Conservation (phyloP, 1,140 invertebrate species). For the Homarus americanus region DNA sequence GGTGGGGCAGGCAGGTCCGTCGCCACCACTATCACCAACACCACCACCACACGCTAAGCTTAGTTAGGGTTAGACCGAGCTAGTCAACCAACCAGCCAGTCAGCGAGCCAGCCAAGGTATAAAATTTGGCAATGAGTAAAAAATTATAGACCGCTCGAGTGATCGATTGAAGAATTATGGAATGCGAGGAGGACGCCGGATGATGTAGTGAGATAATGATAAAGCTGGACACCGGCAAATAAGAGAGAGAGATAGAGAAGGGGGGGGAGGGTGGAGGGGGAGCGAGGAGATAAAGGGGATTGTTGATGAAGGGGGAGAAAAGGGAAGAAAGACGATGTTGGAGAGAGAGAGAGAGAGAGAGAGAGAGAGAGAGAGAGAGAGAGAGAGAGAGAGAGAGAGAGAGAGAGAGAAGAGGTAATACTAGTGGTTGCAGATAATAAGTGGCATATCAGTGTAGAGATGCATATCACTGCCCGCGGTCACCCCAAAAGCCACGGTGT, state of each 20-base stretch:
- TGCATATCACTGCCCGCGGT: no score
- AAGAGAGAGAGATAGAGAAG: constrained; percentile 22
- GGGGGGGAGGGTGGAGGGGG: constrained; percentile 23
- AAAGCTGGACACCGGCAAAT: neutral
- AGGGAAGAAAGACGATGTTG: neutral
- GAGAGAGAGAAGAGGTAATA: no score
- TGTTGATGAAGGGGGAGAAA: neutral
- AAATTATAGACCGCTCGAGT: constrained; percentile 44
- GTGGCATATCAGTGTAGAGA: no score
- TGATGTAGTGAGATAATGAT: neutral
- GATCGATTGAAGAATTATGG: constrained; percentile 60
- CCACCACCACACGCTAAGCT: no score
- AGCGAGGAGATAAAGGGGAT: constrained; percentile 19
- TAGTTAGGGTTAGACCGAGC: no score
- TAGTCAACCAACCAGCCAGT: no score
- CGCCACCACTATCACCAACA: no score
- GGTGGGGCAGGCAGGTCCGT: no score
- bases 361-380: neutral
- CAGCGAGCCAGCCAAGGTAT: neutral
- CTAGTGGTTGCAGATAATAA: no score
- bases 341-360: constrained; percentile 15
- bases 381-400: constrained; percentile 39
- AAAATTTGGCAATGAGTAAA: constrained; percentile 46
- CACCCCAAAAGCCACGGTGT: no score
- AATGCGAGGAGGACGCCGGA: neutral